phyloP scores from a whole-genome alignment of 2,113 vertebrate species.

The Nymphicus hollandicus region DNA sequence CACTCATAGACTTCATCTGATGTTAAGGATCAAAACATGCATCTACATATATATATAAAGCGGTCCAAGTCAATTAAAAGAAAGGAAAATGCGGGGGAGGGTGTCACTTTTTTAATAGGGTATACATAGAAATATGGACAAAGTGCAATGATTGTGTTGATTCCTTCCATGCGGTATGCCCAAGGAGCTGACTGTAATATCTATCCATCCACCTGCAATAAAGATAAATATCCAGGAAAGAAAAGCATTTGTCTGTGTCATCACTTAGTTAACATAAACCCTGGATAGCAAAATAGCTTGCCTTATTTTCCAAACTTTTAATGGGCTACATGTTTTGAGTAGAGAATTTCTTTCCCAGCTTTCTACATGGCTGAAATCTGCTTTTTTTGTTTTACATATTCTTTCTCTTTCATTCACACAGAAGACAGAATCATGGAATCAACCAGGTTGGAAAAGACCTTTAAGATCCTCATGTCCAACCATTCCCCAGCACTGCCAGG shows the following conservation, averaged over 20 bases:
- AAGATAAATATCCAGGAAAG: background rate
- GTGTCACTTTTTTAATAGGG: background rate
- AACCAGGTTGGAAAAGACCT: background rate
- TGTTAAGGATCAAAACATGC: background rate
- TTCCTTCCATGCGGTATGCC: background rate
- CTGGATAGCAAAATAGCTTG: background rate
- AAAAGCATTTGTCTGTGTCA: background rate
- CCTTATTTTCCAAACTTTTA: background rate
- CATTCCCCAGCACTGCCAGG: background rate
- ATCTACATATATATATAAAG: background rate
- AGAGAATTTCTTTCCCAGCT: background rate
- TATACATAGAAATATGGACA: background rate
- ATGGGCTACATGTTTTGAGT: background rate
- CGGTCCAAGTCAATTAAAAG: background rate
- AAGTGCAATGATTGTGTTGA: background rate
- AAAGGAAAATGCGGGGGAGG: fast-evolving
- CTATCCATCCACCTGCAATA: background rate
- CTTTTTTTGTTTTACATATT: background rate
- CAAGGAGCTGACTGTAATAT: background rate
- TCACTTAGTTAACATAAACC: background rate
- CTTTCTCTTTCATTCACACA: background rate
- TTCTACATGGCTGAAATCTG: background rate
- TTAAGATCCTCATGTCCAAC: background rate
- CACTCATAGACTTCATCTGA: background rate
- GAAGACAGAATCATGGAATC: background rate